Percentiles rank a stretch among this genome's conserved stretches.
These are phyloP conservation scores for Carcharodon carcharias DNA, from an alignment of 2,797 vertebrate species.

Conservation along the genomic window DNA sequence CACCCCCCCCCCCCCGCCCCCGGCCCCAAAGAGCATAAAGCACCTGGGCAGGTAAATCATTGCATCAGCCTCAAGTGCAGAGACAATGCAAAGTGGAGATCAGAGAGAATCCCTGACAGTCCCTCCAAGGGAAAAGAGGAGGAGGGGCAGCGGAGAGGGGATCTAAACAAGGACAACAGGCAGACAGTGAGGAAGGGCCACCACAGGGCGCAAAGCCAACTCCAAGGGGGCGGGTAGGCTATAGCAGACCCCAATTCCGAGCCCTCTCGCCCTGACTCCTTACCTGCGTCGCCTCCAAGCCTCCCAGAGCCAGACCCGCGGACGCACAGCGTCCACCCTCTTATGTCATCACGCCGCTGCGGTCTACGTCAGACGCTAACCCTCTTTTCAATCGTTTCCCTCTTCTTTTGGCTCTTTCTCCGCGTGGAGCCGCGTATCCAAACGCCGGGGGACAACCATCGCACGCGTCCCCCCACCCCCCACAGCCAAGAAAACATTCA, in stretches of 20 bases:
- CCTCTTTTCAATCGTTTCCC: not conserved
- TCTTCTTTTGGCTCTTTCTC: not conserved
- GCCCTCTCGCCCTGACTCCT: not conserved
- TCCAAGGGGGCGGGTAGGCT: accelerated
- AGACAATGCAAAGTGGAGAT: not conserved
- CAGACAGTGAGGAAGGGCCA: not conserved
- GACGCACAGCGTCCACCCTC: not conserved
- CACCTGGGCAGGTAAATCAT: not conserved
- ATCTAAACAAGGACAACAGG: not conserved
- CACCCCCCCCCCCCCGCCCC: too few species aligned
- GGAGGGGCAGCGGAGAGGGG: not conserved
- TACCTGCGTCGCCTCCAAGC: not conserved
- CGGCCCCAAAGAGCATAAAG: not conserved
- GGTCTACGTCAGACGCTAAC: not conserved
- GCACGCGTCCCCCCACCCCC: too few species aligned
- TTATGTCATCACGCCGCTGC: not conserved
- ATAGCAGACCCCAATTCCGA: not conserved
- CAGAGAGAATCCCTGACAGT: not conserved
- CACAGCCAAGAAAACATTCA: not conserved
- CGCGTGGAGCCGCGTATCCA: too few species aligned
- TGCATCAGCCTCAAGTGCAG: not conserved
- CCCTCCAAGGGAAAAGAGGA: not conserved
- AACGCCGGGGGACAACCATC: too few species aligned
- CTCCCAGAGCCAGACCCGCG: not conserved
- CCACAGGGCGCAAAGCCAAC: not conserved